A percentile compares a stretch with the other conserved stretches of the same genome.
Conservation (phyloP, 1,140 invertebrate genomes). For the Hyles vespertilio region DNA sequence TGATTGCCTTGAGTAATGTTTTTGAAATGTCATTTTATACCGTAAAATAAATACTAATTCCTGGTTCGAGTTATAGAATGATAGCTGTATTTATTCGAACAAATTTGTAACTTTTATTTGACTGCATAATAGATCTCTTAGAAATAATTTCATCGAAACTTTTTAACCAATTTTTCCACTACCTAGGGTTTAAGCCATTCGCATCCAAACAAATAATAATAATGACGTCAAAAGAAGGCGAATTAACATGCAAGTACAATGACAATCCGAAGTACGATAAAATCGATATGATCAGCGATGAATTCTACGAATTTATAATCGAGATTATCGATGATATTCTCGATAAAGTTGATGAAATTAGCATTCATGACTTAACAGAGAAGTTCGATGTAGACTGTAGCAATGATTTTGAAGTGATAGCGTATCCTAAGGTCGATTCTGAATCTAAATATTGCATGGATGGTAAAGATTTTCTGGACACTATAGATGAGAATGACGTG, state of each 20-base stretch:
- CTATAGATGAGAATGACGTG: slow-evolving; percentile 39
- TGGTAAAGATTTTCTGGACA: slow-evolving; percentile 37
- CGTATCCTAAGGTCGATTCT: slow-evolving; percentile 24
- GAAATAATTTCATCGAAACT: too few species aligned
- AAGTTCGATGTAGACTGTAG: slow-evolving; percentile 15
- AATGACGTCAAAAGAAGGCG: slow-evolving; percentile 43
- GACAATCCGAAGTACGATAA: slow-evolving; percentile 5
- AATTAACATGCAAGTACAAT: slow-evolving; percentile 36
- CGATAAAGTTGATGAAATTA: slow-evolving; percentile 38
- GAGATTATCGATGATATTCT: slow-evolving; percentile 42
- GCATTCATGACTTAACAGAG: slow-evolving; percentile 12
- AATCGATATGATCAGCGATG: slow-evolving; percentile 9
- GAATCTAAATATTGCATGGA: slow-evolving; percentile 20
- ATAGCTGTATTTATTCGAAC: too few species aligned
- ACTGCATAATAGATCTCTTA: too few species aligned
- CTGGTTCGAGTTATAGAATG: too few species aligned
- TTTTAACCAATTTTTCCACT: not conserved
- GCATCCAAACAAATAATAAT: slow-evolving; percentile 54
- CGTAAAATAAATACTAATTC: too few species aligned
- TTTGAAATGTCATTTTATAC: too few species aligned
- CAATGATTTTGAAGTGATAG: slow-evolving; percentile 46
- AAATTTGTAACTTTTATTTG: too few species aligned
- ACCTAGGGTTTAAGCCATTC: slow-evolving; percentile 54
- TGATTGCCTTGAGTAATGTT: too few species aligned
- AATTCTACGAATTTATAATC: slow-evolving; percentile 22